phyloP scores from a whole-genome alignment of 2,888 invertebrate genomes.

The Linnaemya vulpina region DNA sequence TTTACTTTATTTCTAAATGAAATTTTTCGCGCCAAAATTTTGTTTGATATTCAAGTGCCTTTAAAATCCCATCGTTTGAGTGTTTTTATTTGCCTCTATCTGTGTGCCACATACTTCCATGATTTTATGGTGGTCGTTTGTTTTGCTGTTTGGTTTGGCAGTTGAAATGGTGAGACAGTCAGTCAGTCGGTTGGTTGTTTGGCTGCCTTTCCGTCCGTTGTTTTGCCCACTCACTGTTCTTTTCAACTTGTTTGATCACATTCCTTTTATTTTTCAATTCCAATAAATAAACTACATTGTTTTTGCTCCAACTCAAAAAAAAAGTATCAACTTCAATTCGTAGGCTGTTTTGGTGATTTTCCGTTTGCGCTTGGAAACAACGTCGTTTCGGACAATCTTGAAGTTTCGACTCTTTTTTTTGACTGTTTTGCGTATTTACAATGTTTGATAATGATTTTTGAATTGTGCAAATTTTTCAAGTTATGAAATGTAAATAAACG shows the following conservation, averaged over 20 bases:
- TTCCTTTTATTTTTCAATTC: slow-evolving; percentile 50
- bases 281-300: slow-evolving; percentile 47
- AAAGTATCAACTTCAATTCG: not conserved
- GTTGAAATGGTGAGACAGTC: slow-evolving; percentile 47
- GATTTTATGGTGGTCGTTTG: slow-evolving; percentile 17
- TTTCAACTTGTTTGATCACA: slow-evolving; percentile 49
- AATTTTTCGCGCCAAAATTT: slow-evolving; percentile 69
- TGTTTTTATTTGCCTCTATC: not conserved
- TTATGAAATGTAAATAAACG: slow-evolving; percentile 8
- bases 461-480: slow-evolving; percentile 1
- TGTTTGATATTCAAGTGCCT: slow-evolving; percentile 45
- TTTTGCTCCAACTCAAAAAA: slow-evolving; percentile 28
- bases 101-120: slow-evolving; percentile 28
- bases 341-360: slow-evolving; percentile 1
- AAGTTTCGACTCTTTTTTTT: not conserved
- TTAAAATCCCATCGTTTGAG: slow-evolving; percentile 40
- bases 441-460: slow-evolving; percentile 11
- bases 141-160: slow-evolving; percentile 33
- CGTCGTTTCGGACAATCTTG: not conserved
- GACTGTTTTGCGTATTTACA: not conserved
- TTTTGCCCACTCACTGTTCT: slow-evolving; percentile 21
- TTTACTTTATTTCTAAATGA: slow-evolving; percentile 43
- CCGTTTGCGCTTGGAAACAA: slow-evolving; percentile 32
- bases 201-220: not conserved
- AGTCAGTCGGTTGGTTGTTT: not conserved